Conservation (phyloP, 2,113 vertebrate species). For the Eptesicus fuscus region DNA sequence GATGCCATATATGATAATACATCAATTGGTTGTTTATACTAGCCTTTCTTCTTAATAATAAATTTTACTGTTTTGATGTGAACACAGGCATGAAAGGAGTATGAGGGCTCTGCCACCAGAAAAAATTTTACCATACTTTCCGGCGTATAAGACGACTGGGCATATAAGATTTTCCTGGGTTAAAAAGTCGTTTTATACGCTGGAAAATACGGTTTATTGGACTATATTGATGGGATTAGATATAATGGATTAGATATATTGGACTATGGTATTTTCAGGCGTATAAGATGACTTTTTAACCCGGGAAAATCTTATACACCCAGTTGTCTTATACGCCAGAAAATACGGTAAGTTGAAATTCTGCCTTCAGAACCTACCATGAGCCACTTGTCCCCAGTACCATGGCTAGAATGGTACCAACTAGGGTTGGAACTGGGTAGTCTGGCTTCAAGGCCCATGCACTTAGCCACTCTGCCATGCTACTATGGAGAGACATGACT, state of each 20-base stretch:
- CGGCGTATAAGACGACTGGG: too few species aligned
- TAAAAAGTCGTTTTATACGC: too few species aligned
- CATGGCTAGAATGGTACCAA: not conserved
- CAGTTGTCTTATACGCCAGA: too few species aligned
- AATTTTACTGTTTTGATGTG: not conserved
- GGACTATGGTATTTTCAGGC: too few species aligned
- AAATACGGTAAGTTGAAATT: constrained; percentile 18
- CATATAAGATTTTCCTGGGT: too few species aligned
- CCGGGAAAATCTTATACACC: too few species aligned
- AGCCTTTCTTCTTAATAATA: not conserved
- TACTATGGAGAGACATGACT: not conserved
- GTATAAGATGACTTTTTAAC: too few species aligned
- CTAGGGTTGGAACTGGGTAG: not conserved
- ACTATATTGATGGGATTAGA: too few species aligned
- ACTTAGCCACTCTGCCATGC: not conserved
- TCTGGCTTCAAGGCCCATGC: not conserved
- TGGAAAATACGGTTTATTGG: too few species aligned
- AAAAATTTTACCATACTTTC: too few species aligned
- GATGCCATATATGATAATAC: not conserved
- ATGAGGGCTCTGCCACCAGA: not conserved
- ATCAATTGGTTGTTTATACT: not conserved
- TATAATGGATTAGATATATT: too few species aligned
- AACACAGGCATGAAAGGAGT: not conserved
- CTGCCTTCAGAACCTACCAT: not conserved
- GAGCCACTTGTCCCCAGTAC: not conserved